Conservation (phyloP, 2,113 vertebrate genomes). For the Solenodon paradoxus region DNA sequence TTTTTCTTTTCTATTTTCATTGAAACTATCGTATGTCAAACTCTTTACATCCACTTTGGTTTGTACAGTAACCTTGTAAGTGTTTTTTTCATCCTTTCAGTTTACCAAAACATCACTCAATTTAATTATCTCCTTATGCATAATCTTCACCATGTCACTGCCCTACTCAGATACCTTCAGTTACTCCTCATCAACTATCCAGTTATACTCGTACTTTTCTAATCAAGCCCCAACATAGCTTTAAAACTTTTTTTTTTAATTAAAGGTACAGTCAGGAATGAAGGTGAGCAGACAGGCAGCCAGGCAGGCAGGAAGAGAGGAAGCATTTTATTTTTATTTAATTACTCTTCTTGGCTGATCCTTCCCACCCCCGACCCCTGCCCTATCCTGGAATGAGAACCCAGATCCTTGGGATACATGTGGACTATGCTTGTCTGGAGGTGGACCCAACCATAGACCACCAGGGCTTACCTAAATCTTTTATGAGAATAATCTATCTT, state of each 20-base stretch:
- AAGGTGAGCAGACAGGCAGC: too few species aligned
- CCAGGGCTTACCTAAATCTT: too few species aligned
- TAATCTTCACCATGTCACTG: neutral
- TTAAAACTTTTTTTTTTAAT: neutral
- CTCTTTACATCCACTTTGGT: neutral
- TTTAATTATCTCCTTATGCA: neutral
- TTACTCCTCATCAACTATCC: neutral
- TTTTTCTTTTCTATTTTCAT: neutral
- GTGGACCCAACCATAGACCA: too few species aligned
- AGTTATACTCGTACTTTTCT: slow-evolving; percentile 14
- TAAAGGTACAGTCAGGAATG: too few species aligned
- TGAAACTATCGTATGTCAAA: neutral
- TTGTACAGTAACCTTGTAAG: neutral
- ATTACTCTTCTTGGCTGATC: too few species aligned
- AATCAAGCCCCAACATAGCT: neutral
- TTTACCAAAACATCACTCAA: neutral
- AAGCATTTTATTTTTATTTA: too few species aligned
- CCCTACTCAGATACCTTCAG: neutral
- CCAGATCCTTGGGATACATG: too few species aligned
- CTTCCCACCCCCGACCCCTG: too few species aligned
- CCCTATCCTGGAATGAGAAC: too few species aligned
- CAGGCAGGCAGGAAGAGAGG: too few species aligned
- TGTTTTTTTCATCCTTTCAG: neutral
- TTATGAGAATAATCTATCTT: neutral
- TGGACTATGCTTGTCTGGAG: too few species aligned